Conservation (phyloP, 1,140 invertebrate species). For the Gryon sp. region DNA sequence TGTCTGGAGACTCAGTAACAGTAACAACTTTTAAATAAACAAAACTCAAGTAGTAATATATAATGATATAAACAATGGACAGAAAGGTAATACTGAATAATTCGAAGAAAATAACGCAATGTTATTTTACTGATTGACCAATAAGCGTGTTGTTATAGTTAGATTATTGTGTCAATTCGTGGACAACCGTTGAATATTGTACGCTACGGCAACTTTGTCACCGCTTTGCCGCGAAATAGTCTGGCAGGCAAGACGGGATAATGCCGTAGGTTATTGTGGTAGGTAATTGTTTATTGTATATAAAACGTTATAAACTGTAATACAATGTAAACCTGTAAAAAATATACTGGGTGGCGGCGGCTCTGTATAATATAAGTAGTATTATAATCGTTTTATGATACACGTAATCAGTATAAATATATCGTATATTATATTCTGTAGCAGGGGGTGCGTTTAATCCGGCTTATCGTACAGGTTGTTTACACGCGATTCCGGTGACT, state of each 20-base stretch:
- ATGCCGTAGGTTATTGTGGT: conserved; percentile 65
- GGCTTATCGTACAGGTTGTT: conserved; percentile 66
- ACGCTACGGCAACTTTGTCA: conserved; percentile 59
- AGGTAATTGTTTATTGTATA: conserved; percentile 79
- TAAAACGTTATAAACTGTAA: conserved; percentile 81
- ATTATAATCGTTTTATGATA: conserved; percentile 79
- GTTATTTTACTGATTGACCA: not conserved
- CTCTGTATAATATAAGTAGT: conserved; percentile 79
- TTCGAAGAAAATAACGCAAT: not conserved
- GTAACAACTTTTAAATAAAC: too few relatives aligned
- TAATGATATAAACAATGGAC: too few relatives aligned
- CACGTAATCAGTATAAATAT: conserved; percentile 80
- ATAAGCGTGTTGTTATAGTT: not conserved
- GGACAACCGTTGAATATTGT: conserved; percentile 73
- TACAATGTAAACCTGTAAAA: conserved; percentile 81
- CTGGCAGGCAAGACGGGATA: conserved; percentile 24
- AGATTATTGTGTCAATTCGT: conserved; percentile 50
- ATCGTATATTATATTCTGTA: conserved; percentile 78
- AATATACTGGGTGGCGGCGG: conserved; percentile 80
- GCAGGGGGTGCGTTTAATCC: conserved; percentile 65
- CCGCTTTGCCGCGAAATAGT: conserved; percentile 42
- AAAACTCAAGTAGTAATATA: too few relatives aligned
- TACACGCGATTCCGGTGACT: conserved; percentile 53
- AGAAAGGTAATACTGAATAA: not conserved
- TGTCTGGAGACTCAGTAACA: too few relatives aligned